Evolutionary conservation across 2,888 invertebrate species (phyloP).

Genomic region (Hetaerina titia): DNA sequence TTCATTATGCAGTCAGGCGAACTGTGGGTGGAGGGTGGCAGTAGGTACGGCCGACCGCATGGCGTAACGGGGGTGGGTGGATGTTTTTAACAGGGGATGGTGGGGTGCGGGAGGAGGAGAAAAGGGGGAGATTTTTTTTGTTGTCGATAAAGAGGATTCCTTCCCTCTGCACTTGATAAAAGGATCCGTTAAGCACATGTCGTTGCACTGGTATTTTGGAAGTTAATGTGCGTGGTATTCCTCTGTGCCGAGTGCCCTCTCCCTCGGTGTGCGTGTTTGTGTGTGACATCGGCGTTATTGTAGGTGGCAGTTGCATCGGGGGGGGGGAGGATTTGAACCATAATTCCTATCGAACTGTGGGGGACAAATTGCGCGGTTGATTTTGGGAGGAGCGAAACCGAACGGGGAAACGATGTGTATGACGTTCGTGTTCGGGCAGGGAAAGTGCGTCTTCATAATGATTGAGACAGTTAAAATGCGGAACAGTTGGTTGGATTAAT

Average conservation of each 20-base stretch:
- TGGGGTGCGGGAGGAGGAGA: neutral
- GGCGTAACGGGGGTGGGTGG: neutral
- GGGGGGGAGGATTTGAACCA: neutral
- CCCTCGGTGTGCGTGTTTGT: neutral
- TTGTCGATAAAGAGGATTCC: neutral
- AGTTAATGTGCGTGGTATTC: neutral
- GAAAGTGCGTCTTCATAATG: neutral
- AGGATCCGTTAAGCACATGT: neutral
- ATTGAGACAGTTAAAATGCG: neutral
- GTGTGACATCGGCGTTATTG: neutral
- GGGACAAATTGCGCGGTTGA: conserved; percentile 3
- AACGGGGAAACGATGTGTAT: neutral
- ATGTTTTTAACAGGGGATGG: neutral
- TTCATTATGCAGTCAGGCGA: conserved; percentile 50
- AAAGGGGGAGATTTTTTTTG: neutral
- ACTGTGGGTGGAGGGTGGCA: neutral
- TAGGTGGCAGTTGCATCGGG: neutral
- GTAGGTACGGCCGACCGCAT: neutral
- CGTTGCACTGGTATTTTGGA: neutral
- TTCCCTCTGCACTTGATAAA: neutral
- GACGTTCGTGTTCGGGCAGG: neutral
- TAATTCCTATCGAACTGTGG: conserved; percentile 16
- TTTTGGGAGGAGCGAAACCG: neutral
- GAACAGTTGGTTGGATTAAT: neutral
- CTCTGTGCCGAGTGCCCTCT: neutral